Conservation (phyloP, 2,113 vertebrate species). For the Thinocorus orbignyianus region DNA sequence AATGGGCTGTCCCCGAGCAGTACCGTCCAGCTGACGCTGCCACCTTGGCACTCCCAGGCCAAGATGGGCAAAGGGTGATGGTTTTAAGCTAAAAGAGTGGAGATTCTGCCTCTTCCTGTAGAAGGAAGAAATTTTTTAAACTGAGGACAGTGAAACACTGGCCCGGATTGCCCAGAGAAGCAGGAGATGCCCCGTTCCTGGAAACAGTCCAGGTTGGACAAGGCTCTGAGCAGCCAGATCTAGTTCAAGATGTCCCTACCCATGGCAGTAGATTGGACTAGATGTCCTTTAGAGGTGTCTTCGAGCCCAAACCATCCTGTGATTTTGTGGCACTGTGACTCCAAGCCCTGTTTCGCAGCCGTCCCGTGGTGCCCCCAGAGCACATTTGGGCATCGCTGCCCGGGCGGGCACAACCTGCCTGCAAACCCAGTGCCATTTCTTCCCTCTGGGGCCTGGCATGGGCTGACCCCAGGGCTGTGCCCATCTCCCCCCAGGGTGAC, state of each 20-base stretch:
- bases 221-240: not conserved
- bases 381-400: fast-evolving
- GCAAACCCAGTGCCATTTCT: fast-evolving
- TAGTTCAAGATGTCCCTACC: not conserved
- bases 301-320: not conserved
- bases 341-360: not conserved
- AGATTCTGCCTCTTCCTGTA: not conserved
- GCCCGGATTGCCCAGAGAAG: not conserved
- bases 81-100: not conserved
- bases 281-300: not conserved
- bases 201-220: not conserved
- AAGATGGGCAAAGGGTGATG: not conserved
- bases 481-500: conserved; percentile 29
- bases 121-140: not conserved
- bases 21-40: not conserved
- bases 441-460: not conserved
- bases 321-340: not conserved
- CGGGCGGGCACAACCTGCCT: not conserved
- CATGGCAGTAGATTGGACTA: not conserved
- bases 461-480: not conserved
- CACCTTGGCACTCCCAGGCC: not conserved
- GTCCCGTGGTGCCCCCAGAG: fast-evolving
- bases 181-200: not conserved
- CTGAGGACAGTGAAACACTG: not conserved
- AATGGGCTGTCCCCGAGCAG: not conserved